These are phyloP conservation scores for Margaritifera margaritifera DNA, from an alignment of 2,888 invertebrate species.

Conservation along the genomic window DNA sequence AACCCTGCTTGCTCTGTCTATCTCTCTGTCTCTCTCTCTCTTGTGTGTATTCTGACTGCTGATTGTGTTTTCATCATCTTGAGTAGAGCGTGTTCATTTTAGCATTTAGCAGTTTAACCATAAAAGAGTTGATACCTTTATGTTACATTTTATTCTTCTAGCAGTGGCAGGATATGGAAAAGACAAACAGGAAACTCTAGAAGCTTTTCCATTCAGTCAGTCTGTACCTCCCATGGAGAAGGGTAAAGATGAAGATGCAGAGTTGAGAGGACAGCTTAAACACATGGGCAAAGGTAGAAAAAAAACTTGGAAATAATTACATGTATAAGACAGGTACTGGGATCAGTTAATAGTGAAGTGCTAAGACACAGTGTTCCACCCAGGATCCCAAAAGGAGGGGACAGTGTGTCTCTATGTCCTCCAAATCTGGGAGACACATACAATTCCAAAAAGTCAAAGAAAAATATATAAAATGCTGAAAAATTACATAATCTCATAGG, in stretches of 20 bases:
- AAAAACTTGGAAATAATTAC: not conserved
- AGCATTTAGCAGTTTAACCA: no score
- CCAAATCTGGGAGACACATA: no score
- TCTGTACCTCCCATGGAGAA: constrained; percentile 40
- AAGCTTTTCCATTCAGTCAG: constrained; percentile 68
- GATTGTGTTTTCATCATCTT: not conserved
- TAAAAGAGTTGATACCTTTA: not conserved
- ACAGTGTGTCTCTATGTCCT: not conserved
- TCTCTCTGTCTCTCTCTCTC: not conserved
- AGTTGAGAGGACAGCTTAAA: constrained; percentile 63
- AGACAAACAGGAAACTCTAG: constrained; percentile 60
- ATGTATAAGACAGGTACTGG: not conserved
- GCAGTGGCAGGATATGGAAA: constrained; percentile 65
- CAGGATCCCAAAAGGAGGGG: not conserved
- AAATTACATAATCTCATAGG: no score
- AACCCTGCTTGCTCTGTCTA: not conserved
- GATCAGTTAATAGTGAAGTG: not conserved
- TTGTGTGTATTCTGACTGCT: not conserved
- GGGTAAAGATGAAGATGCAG: constrained; percentile 62
- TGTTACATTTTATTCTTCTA: not conserved
- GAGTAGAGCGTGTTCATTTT: not conserved
- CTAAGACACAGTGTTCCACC: no score
- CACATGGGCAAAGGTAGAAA: constrained; percentile 69
- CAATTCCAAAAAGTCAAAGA: no score
- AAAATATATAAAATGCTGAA: no score